Evolutionary conservation across 2,113 vertebrate species (phyloP).

Genomic region (Chelonoidis abingdonii): DNA sequence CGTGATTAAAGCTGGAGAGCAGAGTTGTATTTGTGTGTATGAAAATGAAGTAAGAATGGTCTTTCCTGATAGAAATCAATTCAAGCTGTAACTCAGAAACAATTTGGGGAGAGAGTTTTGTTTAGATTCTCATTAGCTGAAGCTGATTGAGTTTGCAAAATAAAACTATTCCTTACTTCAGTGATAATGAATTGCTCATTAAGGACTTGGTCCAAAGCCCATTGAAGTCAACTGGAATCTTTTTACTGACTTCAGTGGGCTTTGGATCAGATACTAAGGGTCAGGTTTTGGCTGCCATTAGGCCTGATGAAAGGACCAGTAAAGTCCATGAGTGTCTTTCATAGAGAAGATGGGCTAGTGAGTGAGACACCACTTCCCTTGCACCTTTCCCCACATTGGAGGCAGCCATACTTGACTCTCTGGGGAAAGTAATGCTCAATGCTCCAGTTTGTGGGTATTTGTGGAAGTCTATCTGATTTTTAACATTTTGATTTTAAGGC

Average conservation of each 20-base stretch:
- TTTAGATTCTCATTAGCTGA: background rate
- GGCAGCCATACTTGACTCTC: fast-evolving
- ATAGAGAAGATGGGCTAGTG: background rate
- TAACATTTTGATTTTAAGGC: too few species aligned
- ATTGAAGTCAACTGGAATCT: background rate
- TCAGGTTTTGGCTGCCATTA: background rate
- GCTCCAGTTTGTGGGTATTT: too few species aligned
- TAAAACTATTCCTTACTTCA: background rate
- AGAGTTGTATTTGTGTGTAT: background rate
- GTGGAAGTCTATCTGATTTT: too few species aligned
- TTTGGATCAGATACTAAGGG: background rate
- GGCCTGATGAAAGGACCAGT: background rate
- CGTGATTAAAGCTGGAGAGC: background rate
- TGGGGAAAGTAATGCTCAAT: background rate
- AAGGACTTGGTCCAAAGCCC: background rate
- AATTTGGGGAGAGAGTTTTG: background rate
- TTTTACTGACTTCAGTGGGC: background rate
- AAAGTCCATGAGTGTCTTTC: background rate
- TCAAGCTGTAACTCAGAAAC: background rate
- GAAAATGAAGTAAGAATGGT: background rate
- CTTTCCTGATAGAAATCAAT: slow-evolving; percentile 19
- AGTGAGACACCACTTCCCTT: background rate
- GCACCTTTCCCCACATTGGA: fast-evolving
- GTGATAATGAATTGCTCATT: background rate
- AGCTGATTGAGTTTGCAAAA: background rate